Evolutionary conservation across 2,797 vertebrate species (phyloP), one percentile per base, ranked within the genome.

Genomic region (Smutsia gigantea): DNA sequence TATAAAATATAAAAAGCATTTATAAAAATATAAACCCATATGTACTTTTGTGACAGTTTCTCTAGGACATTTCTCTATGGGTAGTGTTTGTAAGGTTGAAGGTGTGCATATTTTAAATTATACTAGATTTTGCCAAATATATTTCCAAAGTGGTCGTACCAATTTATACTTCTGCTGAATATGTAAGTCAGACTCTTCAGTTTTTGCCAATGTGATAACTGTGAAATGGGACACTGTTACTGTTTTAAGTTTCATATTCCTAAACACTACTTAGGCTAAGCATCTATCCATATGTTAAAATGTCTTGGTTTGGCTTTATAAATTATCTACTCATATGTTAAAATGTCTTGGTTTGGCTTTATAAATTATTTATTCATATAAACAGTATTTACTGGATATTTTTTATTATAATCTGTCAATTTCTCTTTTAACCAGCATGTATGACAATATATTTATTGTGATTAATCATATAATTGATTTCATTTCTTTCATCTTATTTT

Each of bases 401-500:
- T 72, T 89, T 49, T 42, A 86, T 72, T 86, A 21, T 66, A 85
- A 72, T 37, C 25, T 93, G 34, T 77, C 37, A 74, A 68, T 64
- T 14, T 81, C 37, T 74, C 11, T 68, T 87, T 90, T 68, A 59
- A 87, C 12, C 71, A 79, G 23, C 27, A 39, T 68, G 17, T 34
- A 6, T 66, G 78, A 55, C 27, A 46, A 55, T 46, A 34, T 4
- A 71, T 90, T 57, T 87, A 49, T 78, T 93, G n/a, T 88, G 46
- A 69, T 90, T 88, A 94, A 55, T 63, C 69, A 69, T 34, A 34
- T 63, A 83, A 72, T 79, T 86, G 31, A 81, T 59, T 85, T 77
- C 34, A 39, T 34, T 96, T 88, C 49, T 79, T 3, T 39, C 14
- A 34, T 92, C 29, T 94, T 87, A 83, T 42, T 90, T 95, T 91